Conservation (phyloP, 2,888 invertebrate genomes). For the Tetramorium bicarinatum region DNA sequence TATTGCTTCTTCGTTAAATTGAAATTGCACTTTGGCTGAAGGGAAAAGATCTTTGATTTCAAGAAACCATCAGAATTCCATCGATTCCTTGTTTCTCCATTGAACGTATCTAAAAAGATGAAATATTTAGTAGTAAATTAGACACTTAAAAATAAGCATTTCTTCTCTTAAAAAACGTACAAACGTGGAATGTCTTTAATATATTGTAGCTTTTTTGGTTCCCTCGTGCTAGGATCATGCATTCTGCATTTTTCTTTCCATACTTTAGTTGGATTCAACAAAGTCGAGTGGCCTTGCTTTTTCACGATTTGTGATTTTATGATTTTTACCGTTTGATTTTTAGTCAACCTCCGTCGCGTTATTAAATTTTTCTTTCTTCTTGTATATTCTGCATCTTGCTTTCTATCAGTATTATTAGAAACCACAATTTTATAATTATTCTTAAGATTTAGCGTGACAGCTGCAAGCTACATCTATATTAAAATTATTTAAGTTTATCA, state of each 20-base stretch:
- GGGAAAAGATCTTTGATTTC: not conserved
- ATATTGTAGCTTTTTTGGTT: slow-evolving; percentile 69
- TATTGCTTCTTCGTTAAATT: slow-evolving; percentile 49
- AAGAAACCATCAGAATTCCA: slow-evolving; percentile 34
- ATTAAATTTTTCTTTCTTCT: slow-evolving; percentile 74
- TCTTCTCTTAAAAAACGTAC: slow-evolving; percentile 69
- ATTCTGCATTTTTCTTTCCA: slow-evolving; percentile 81
- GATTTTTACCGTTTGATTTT: slow-evolving; percentile 6
- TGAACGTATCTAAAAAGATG: slow-evolving; percentile 62
- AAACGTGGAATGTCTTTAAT: slow-evolving; percentile 82
- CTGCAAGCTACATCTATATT: not conserved
- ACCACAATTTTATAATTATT: not conserved
- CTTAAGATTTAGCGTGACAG: not conserved
- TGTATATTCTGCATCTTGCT: slow-evolving; percentile 79
- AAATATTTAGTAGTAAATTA: slow-evolving; percentile 25
- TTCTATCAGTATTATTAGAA: slow-evolving; percentile 66
- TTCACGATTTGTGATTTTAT: slow-evolving; percentile 28
- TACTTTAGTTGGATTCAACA: slow-evolving; percentile 80
- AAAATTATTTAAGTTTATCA: slow-evolving; percentile 18
- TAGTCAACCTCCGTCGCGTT: slow-evolving; percentile 54
- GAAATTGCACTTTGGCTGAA: not conserved
- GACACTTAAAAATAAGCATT: slow-evolving; percentile 13
- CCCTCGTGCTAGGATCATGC: slow-evolving; percentile 43
- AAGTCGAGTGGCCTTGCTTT: slow-evolving; percentile 71
- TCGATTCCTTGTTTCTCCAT: slow-evolving; percentile 74